Conservation (phyloP, 2,888 invertebrate genomes). For the Crioceris asparagi region DNA sequence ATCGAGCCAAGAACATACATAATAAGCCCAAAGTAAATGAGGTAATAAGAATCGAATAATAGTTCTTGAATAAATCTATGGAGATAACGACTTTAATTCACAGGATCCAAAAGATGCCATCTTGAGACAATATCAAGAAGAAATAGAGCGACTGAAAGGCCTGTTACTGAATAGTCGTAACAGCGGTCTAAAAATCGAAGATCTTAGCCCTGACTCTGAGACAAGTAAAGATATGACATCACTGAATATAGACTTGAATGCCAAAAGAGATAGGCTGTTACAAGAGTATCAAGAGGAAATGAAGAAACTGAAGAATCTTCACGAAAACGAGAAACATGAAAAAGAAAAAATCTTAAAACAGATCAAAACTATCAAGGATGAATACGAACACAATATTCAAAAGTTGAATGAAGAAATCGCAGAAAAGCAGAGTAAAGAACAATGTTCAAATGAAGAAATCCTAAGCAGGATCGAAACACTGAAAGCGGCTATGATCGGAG, state of each 20-base stretch:
- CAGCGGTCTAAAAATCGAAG: constrained; percentile 26
- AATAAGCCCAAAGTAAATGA: constrained; percentile 79
- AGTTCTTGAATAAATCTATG: too few species aligned
- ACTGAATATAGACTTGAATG: constrained; percentile 23
- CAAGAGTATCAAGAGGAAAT: constrained; percentile 46
- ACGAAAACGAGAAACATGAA: constrained; percentile 35
- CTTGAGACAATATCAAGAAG: constrained; percentile 72
- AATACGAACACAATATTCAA: constrained; percentile 45
- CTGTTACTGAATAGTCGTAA: constrained; percentile 38
- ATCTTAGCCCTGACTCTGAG: constrained; percentile 21
- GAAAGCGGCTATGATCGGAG: constrained; percentile 68
- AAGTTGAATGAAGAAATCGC: constrained; percentile 50
- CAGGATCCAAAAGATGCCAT: constrained; percentile 80
- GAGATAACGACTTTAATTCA: too few species aligned
- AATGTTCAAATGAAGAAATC: constrained; percentile 36
- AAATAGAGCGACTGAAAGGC: constrained; percentile 60
- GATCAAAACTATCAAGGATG: constrained; percentile 45
- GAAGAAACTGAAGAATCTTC: constrained; percentile 35
- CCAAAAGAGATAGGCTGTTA: constrained; percentile 34
- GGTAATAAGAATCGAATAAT: too few species aligned
- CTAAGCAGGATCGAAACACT: constrained; percentile 41
- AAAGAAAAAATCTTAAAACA: constrained; percentile 35
- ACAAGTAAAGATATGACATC: constrained; percentile 19
- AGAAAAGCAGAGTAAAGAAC: constrained; percentile 43
- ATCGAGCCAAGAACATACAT: constrained; percentile 76